A percentile compares a stretch with the other conserved stretches of the same genome.
These are phyloP conservation scores for Urocyon cinereoargenteus DNA, from an alignment of 2,797 vertebrate species.

Conservation along the genomic window DNA sequence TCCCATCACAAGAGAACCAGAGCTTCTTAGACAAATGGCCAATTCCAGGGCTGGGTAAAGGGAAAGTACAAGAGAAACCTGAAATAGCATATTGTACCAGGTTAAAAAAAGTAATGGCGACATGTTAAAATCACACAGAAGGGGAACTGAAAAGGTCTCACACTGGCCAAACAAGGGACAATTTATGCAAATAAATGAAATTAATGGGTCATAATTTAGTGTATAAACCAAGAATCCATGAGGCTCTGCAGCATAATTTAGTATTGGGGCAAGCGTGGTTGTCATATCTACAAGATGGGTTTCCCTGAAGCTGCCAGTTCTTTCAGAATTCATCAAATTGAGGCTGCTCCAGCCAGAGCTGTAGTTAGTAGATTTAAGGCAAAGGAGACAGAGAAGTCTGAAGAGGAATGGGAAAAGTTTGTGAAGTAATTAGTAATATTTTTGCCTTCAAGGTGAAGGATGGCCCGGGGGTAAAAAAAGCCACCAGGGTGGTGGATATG, in stretches of 20 bases:
- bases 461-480: background rate
- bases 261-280: background rate
- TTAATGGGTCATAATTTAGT: background rate
- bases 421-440: background rate
- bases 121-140: conserved; percentile 39
- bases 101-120: background rate
- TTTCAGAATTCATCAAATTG: conserved; percentile 86
- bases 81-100: background rate
- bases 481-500: no score
- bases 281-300: background rate
- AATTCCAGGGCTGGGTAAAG: background rate
- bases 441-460: background rate
- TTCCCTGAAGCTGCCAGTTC: background rate
- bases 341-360: conserved; percentile 89
- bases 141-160: background rate
- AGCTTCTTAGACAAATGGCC: background rate
- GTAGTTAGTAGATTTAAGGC: conserved; percentile 92
- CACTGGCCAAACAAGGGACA: background rate
- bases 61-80: background rate
- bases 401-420: conserved; percentile 87
- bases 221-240: conserved; percentile 11
- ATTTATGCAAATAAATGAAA: background rate
- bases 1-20: background rate
- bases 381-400: conserved; percentile 93
- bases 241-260: background rate